These are phyloP conservation scores for Scolopax mira DNA, from an alignment of 2,113 vertebrate species.

Conservation along the genomic window DNA sequence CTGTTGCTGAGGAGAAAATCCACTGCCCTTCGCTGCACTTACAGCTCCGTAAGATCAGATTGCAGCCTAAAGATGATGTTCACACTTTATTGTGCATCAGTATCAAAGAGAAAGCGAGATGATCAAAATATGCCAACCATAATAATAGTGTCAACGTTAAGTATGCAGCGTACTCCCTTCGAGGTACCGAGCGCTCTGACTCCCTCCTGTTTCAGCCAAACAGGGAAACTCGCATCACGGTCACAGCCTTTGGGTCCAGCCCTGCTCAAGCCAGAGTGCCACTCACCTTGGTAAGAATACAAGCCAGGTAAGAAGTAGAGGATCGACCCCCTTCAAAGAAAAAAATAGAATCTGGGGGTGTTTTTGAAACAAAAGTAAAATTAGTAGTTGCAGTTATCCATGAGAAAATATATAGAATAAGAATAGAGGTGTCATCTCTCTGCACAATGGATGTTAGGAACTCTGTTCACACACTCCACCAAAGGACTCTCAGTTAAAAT, in stretches of 20 bases:
- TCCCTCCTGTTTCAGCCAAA: background rate
- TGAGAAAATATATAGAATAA: background rate
- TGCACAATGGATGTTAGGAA: background rate
- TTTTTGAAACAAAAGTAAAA: background rate
- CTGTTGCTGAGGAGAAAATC: conserved; percentile 38
- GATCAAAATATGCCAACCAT: conserved; percentile 59
- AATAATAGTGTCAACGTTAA: conserved; percentile 1
- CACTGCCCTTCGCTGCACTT: conserved; percentile 30
- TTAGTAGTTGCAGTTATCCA: background rate
- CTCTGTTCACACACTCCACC: background rate
- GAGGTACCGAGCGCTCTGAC: background rate
- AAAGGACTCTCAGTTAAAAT: background rate
- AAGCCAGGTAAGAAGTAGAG: background rate
- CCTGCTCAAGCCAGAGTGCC: background rate
- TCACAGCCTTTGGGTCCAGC: background rate
- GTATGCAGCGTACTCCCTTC: background rate
- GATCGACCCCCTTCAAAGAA: background rate
- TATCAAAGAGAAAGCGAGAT: conserved; percentile 38
- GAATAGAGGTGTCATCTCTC: background rate
- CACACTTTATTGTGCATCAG: conserved; percentile 26
- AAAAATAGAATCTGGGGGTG: background rate
- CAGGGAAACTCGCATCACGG: background rate
- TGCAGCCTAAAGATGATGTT: conserved; percentile 43
- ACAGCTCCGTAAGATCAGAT: conserved; percentile 46
- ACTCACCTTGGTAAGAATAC: background rate